phyloP scores from a whole-genome alignment of 2,797 vertebrate species.

The Potorous gilbertii region DNA sequence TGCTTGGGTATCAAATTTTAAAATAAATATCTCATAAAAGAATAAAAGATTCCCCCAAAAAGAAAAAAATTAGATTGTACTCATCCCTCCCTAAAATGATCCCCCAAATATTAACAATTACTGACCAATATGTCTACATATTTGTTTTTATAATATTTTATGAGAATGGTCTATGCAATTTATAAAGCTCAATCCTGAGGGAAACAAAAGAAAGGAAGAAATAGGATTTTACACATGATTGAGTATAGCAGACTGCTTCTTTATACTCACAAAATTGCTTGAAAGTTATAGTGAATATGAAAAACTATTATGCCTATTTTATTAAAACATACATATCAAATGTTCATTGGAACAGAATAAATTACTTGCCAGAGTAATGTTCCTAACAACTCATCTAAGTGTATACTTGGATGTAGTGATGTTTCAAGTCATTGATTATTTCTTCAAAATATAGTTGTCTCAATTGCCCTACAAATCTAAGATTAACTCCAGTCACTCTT shows the following conservation, averaged over 20 bases:
- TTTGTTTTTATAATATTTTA: not conserved
- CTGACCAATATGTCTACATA: not conserved
- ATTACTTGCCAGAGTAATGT: not conserved
- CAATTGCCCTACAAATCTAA: too few species aligned
- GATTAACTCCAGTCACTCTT: not conserved
- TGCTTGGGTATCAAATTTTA: not conserved
- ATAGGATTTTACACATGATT: not conserved
- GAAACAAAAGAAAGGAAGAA: not conserved
- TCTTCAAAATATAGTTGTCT: not conserved
- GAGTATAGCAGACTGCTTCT: not conserved
- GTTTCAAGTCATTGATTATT: not conserved
- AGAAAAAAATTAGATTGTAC: not conserved
- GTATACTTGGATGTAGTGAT: not conserved
- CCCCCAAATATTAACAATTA: not conserved
- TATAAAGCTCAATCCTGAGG: not conserved
- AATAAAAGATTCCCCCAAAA: not conserved
- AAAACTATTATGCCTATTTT: not conserved
- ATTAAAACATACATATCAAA: not conserved
- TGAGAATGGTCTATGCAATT: not conserved
- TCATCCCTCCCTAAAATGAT: not conserved
- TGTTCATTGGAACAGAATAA: not conserved
- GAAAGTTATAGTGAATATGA: not conserved
- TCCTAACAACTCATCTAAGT: not conserved
- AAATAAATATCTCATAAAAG: not conserved
- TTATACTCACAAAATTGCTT: not conserved